phyloP scores from a whole-genome alignment of 2,888 invertebrate genomes.

The Stenurella melanura region DNA sequence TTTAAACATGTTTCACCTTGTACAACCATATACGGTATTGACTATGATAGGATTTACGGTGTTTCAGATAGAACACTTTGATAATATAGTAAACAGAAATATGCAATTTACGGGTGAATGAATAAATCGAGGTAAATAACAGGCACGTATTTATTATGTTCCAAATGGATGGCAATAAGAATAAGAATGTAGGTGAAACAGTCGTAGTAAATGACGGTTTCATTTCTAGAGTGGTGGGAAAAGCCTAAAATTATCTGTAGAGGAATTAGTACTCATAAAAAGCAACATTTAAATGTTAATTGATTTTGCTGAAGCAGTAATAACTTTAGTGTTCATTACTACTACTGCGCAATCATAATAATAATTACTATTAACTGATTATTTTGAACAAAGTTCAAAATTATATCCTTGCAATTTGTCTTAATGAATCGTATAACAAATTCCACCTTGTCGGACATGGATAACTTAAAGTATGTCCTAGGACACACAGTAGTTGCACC shows the following conservation, averaged over 20 bases:
- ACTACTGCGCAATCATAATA: no score
- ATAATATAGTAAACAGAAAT: conserved; percentile 10
- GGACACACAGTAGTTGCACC: no score
- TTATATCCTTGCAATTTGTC: no score
- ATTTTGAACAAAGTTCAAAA: no score
- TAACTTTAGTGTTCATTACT: no score
- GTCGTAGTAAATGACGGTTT: background rate
- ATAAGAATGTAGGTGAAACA: background rate
- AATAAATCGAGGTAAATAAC: background rate
- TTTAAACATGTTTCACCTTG: background rate
- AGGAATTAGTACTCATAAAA: no score
- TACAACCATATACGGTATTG: conserved; percentile 9
- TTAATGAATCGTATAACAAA: no score
- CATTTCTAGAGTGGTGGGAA: background rate
- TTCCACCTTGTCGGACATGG: no score
- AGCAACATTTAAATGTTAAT: background rate
- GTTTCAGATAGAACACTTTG: conserved; percentile 12
- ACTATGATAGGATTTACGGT: background rate
- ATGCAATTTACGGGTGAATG: conserved; percentile 5
- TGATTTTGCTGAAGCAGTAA: background rate
- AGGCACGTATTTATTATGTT: background rate
- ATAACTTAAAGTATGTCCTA: no score
- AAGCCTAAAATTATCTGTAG: no score
- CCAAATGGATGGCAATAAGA: background rate
- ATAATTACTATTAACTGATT: no score